These are phyloP conservation scores for Elysia chlorotica DNA, from an alignment of 1,140 invertebrate genomes.

Conservation along the genomic window DNA sequence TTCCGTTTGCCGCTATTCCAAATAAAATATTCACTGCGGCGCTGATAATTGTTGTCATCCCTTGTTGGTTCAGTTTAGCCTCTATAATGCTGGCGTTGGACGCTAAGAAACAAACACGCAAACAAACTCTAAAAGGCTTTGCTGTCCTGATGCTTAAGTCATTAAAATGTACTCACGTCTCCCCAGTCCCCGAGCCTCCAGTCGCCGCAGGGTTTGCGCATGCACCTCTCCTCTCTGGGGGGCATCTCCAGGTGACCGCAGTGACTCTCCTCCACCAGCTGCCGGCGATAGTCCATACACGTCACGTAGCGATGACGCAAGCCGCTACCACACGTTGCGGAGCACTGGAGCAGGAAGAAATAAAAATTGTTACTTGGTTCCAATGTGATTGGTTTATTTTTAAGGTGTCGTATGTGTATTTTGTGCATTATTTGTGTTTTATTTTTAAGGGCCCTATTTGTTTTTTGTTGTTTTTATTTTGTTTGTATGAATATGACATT, in stretches of 20 bases:
- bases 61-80: too few species aligned
- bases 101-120: neutral
- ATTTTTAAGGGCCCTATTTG: too few species aligned
- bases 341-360: conserved; percentile 34
- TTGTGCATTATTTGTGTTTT: too few species aligned
- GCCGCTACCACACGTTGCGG: conserved; percentile 48
- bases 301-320: conserved; percentile 54
- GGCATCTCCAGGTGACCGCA: conserved; percentile 53
- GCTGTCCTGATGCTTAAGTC: too few species aligned
- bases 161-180: conserved; percentile 54
- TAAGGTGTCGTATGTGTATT: too few species aligned
- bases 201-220: conserved; percentile 50
- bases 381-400: neutral
- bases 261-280: conserved; percentile 36
- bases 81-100: too few species aligned
- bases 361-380: neutral
- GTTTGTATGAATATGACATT: too few species aligned
- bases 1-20: too few species aligned
- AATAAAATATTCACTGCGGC: too few species aligned
- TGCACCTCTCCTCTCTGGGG: conserved; percentile 47
- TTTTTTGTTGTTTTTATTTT: too few species aligned
- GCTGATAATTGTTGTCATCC: too few species aligned
- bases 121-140: neutral
- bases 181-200: conserved; percentile 64
- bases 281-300: conserved; percentile 54